phyloP scores from a whole-genome alignment of 2,888 invertebrate genomes.

The Linnaemya tessellans region DNA sequence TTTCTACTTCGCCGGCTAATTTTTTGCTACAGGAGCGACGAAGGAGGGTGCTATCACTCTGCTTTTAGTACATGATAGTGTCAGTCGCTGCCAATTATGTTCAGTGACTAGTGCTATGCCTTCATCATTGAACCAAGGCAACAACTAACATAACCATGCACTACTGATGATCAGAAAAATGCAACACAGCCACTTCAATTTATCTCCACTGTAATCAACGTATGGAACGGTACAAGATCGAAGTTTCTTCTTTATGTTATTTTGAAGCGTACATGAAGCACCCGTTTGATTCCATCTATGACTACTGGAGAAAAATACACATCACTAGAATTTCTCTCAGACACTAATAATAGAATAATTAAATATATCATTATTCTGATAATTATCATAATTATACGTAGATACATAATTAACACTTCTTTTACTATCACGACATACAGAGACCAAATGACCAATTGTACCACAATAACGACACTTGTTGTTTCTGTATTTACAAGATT shows the following conservation, averaged over 20 bases:
- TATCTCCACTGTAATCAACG: constrained; percentile 43
- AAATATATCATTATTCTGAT: constrained; percentile 38
- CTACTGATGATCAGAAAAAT: too few relatives aligned
- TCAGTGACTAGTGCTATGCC: too few relatives aligned
- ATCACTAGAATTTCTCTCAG: constrained; percentile 38
- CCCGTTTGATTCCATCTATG: constrained; percentile 41
- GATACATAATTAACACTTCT: constrained; percentile 68
- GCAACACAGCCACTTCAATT: constrained; percentile 31
- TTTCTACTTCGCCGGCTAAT: too few relatives aligned
- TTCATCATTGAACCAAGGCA: too few relatives aligned
- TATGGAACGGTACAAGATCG: constrained; percentile 32
- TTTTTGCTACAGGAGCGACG: too few relatives aligned
- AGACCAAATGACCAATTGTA: constrained; percentile 55
- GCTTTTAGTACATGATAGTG: too few relatives aligned
- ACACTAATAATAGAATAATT: constrained; percentile 51
- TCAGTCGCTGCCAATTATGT: too few relatives aligned
- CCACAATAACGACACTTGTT: constrained; percentile 60
- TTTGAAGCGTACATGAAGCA: constrained; percentile 38
- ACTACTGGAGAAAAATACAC: constrained; percentile 36
- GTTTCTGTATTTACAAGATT: constrained; percentile 56
- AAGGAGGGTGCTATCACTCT: too few relatives aligned
- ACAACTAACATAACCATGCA: too few relatives aligned
- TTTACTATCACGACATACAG: constrained; percentile 51
- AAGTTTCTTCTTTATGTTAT: constrained; percentile 12
- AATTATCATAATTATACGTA: constrained; percentile 36